These are phyloP conservation scores for Danio choprae DNA, from an alignment of 2,797 vertebrate species.

Conservation along the genomic window DNA sequence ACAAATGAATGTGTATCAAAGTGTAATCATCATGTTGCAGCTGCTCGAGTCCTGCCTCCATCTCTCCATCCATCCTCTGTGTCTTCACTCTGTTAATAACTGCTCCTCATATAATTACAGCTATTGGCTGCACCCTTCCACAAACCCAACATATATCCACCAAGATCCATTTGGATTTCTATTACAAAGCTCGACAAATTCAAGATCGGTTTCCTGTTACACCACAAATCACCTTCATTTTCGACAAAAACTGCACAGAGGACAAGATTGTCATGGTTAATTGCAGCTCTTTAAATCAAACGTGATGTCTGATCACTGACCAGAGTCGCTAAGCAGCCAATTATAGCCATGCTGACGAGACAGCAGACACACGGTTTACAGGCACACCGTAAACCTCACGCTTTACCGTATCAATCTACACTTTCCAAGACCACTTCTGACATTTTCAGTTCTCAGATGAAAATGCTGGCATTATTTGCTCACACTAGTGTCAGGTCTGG, in stretches of 20 bases:
- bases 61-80: background rate
- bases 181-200: constrained; percentile 86
- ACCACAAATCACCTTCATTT: constrained; percentile 80
- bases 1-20: background rate
- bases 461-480: no score
- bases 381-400: background rate
- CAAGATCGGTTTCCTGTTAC: constrained; percentile 74
- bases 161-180: constrained; percentile 39
- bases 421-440: background rate
- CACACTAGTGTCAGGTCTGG: background rate
- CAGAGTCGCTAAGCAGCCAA: constrained; percentile 5
- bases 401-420: background rate
- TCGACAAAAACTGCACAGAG: constrained; percentile 71
- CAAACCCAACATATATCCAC: constrained; percentile 6
- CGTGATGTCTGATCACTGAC: constrained; percentile 4
- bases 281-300: constrained; percentile 19
- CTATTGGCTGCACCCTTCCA: background rate
- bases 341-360: constrained; percentile 9
- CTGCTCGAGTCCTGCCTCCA: background rate
- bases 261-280: constrained; percentile 13
- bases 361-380: background rate
- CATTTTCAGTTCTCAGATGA: background rate
- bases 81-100: constrained; percentile 5
- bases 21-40: background rate
- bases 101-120: background rate